phyloP scores from a whole-genome alignment of 2,888 invertebrate genomes.

The Cerastis rubricosa region DNA sequence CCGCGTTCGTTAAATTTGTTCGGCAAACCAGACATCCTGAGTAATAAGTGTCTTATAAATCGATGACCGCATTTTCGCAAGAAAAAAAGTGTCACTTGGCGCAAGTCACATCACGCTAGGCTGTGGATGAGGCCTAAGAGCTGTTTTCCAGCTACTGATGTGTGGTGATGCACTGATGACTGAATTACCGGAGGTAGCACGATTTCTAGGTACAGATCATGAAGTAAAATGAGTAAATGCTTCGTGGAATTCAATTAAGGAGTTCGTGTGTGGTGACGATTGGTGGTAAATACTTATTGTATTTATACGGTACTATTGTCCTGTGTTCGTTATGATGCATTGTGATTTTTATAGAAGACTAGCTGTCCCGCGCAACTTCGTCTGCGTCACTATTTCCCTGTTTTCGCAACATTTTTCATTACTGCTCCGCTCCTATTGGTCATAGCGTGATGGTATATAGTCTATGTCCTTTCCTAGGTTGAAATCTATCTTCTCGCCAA shows the following conservation, averaged over 20 bases:
- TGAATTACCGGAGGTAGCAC: constrained; percentile 13
- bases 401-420: no score
- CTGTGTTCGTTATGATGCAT: background rate
- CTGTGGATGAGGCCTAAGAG: background rate
- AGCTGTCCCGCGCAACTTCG: no score
- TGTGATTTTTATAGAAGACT: background rate
- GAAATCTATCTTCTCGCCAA: no score
- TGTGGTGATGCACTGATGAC: constrained; percentile 24
- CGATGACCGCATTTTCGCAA: background rate
- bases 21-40: background rate
- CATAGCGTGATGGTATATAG: no score
- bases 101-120: background rate
- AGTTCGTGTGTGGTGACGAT: constrained; percentile 14
- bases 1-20: no score
- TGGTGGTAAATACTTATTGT: background rate
- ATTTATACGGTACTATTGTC: background rate
- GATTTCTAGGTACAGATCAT: constrained; percentile 35
- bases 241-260: constrained; percentile 41
- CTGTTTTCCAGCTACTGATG: background rate
- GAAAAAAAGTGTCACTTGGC: background rate
- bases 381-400: no score
- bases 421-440: no score
- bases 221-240: constrained; percentile 16
- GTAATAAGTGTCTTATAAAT: background rate
- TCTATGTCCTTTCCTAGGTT: no score